Evolutionary conservation across 2,113 vertebrate genomes (phyloP).

Genomic region (Ornithorhynchus anatinus): DNA sequence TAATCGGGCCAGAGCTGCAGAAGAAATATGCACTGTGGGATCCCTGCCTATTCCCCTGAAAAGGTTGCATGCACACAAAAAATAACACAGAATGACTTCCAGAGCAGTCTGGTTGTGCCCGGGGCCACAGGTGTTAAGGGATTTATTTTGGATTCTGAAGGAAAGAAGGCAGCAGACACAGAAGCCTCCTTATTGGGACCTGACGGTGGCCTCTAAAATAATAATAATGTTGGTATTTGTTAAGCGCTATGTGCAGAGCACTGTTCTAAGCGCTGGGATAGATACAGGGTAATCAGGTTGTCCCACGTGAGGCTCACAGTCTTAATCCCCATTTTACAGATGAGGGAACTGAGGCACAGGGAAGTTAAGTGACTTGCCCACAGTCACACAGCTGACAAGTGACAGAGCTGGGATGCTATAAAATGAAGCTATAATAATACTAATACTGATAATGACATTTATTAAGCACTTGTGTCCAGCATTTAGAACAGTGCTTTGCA

Average conservation of each 20-base stretch:
- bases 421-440: too few relatives aligned
- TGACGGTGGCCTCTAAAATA: background rate
- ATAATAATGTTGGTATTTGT: background rate
- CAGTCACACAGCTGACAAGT: background rate
- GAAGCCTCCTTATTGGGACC: background rate
- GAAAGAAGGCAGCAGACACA: background rate
- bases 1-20: slow-evolving; percentile 45
- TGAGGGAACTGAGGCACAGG: too few relatives aligned
- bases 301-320: too few relatives aligned
- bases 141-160: background rate
- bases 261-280: too few relatives aligned
- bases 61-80: background rate
- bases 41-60: background rate
- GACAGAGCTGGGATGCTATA: background rate
- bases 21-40: slow-evolving; percentile 1
- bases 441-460: too few relatives aligned
- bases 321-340: too few relatives aligned
- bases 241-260: background rate
- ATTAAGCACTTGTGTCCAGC: too few relatives aligned
- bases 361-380: too few relatives aligned
- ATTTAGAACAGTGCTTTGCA: too few relatives aligned
- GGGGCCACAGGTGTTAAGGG: background rate
- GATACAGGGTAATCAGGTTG: too few relatives aligned
- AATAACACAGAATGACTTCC: background rate
- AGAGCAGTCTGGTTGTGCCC: background rate